Base-by-base conservation (phyloP, 2,888 invertebrate species). In the Archaeoteleia sp. region DNA sequence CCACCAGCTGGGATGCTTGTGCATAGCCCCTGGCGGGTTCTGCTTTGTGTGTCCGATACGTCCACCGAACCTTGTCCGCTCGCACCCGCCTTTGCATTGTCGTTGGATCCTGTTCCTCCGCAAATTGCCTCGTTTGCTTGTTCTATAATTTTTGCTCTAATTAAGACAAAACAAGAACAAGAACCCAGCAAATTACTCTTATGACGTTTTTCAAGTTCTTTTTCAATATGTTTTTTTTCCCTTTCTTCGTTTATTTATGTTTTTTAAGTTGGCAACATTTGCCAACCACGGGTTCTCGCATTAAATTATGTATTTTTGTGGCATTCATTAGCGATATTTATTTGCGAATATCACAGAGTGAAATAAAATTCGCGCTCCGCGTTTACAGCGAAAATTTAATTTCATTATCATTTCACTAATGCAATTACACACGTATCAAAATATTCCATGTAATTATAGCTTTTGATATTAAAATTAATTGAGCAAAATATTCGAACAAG, bases 211-310 rank as follows among this genome's bases (percentile, higher is more conserved):
- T 15, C 17, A 12, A 39, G 37, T 27, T 9, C 3, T 48, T 9
- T 13, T 2, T 12, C 9, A 9, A 35, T 35, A n/a, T 30, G 10
- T 20, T 20, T 20, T 20, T 20, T 20, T 5, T 20, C 20, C 20
- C 20, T 5, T 5, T 20, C 20, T 20, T 20, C n/a, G 20, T 20
- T 20, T 5, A 20, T 20, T 20, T 20, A 79, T 79, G 83, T 84
- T 82, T 83, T 83, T 84, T 83, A 20, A 5, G 3, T 5, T 20
- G 3, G 20, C 20, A 20, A 20, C 20, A 4, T 20, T 5, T 20
- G 20, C 20, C 20, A 5, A n/a, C n/a, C n/a, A n/a, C n/a, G n/a
- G n/a, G n/a, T n/a, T n/a, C n/a, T n/a, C n/a, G n/a, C n/a, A n/a
- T n/a, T n/a, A n/a, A 20, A 20, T 20, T 5, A 20, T 20, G 2